Percentiles rank a stretch among this genome's conserved stretches.
phyloP scores from a whole-genome alignment of 1,140 invertebrate genomes.

The Heliconius melpomene region DNA sequence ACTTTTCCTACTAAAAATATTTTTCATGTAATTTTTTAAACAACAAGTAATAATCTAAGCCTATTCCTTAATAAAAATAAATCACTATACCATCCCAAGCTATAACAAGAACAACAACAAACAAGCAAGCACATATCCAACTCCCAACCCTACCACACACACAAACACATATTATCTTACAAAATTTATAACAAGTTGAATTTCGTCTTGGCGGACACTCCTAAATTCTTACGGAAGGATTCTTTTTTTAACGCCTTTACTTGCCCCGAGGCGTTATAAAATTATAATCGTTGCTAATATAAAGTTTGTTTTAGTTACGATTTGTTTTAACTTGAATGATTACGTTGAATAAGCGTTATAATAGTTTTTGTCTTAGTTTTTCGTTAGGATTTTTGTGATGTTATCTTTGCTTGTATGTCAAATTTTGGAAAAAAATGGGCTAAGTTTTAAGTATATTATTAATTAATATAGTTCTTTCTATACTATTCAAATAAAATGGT shows the following conservation, averaged over 20 bases:
- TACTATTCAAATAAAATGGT: too few relatives aligned
- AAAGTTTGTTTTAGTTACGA: slow-evolving; percentile 54
- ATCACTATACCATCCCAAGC: neutral
- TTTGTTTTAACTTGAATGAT: slow-evolving; percentile 41
- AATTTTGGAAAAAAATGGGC: too few relatives aligned
- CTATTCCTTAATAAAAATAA: neutral
- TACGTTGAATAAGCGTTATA: slow-evolving; percentile 14
- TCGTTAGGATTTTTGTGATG: neutral
- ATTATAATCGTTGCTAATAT: slow-evolving; percentile 67
- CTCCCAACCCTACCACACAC: slow-evolving; percentile 60
- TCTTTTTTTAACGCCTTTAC: slow-evolving; percentile 66
- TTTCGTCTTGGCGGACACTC: slow-evolving; percentile 77
- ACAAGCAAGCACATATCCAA: neutral
- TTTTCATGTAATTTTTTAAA: too few relatives aligned
- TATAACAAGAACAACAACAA: neutral
- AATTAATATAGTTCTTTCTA: too few relatives aligned
- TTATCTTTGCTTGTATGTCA: neutral
- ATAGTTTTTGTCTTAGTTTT: neutral
- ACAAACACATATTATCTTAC: slow-evolving; percentile 79
- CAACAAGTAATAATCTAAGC: neutral
- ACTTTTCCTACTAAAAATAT: too few relatives aligned
- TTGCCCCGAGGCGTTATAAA: slow-evolving; percentile 64
- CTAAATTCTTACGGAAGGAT: slow-evolving; percentile 79
- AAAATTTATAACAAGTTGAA: slow-evolving; percentile 80
- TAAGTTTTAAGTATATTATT: too few relatives aligned